Evolutionary conservation across 2,113 vertebrate genomes (phyloP), one percentile per base, ranked within the genome.

Genomic region (Epinephelus lanceolatus): DNA sequence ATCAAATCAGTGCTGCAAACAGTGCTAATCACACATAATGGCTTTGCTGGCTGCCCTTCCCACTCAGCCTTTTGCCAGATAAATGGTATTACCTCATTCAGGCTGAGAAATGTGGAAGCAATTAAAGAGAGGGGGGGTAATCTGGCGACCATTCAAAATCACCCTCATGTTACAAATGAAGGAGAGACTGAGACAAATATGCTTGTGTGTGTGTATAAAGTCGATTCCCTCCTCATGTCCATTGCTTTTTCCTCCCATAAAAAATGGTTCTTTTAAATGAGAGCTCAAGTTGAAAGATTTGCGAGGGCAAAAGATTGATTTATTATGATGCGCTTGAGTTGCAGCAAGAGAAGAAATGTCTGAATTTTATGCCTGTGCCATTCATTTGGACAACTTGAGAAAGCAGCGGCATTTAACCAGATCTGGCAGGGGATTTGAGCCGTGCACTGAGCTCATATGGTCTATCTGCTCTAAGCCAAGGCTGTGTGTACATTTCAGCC

Each of bases 81-180:
- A 91, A 84, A 80, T 75, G 76, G 63, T 90, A 93, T 94, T 94
- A 95, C 94, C 91, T 96, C 95, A 95, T 94, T 84, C 75, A 68
- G 81, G 14, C 78, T n/a, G 60, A 88, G 90, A 91, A 93, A 93
- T 90, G 90, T 95, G 95, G 94, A 94, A 94, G 84, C 91, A 93
- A 93, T 95, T 95, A 95, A 90, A 90, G 72, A 37, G 79, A 27
- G 59, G 62, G 33, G 78, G 78, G 87, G 67, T 40, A 80, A 90
- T 77, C 76, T 91, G 89, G 90, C 93, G 74, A 91, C 86, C 71
- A 83, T 74, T 93, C 92, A 93, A 87, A 92, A 74, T 89, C 2
- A 88, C 71, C 88, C 82, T 76, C 21, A 85, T 71, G 83, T 73
- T 89, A 75, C 72, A 90, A 84, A 90, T 77, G 61, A 83, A 72